Base-by-base conservation (phyloP, 2,797 vertebrate species). In the Todus mexicanus region DNA sequence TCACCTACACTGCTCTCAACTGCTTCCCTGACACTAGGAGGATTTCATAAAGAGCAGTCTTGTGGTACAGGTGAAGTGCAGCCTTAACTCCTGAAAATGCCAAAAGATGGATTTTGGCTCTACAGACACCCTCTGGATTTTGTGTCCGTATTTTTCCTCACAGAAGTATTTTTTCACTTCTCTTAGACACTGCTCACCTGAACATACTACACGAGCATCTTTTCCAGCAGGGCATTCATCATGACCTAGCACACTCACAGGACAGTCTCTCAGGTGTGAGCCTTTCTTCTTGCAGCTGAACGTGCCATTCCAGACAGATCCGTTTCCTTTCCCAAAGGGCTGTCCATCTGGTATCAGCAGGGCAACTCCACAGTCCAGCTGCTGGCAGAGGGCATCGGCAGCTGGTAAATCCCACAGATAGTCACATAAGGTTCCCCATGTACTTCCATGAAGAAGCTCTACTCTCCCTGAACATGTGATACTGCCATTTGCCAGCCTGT, bases 401-500 rank as follows among this genome's bases (percentile, higher is more conserved):
- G 95, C 89, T 33, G 71, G n/a, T 17, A 96, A 71, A 90, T 96
- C 95, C 96, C 97, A 97, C 29, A 61, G 54, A 59, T 90, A 73
- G 87, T 93, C 93, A 72, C 97, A 97, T 15, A 97, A 47, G 4
- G 76, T 17, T 81, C 95, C 96, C 97, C 97, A 97, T 0, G 23
- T 54, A 14, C 93, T 95, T 47, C 87, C 90, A 0, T 91, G 87
- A 60, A 85, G 87, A 56, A 97, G 85, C 51, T 97, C 96, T 74
- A 97, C 96, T 95, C 95, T 96, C n/a, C 97, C 97, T 54, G 95
- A 95, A 54, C 97, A 97, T 3, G 8, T 15, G 11, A 72, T 78
- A 9, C 31, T 96, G 56, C 94, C 90, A 5, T 95, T 93, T 72
- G 75, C 71, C 72, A 97, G 76, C 50, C 95, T 92, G 89, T 94